Evolutionary conservation across 2,888 invertebrate species (phyloP).

Genomic region (Hypselothyrea guttata): DNA sequence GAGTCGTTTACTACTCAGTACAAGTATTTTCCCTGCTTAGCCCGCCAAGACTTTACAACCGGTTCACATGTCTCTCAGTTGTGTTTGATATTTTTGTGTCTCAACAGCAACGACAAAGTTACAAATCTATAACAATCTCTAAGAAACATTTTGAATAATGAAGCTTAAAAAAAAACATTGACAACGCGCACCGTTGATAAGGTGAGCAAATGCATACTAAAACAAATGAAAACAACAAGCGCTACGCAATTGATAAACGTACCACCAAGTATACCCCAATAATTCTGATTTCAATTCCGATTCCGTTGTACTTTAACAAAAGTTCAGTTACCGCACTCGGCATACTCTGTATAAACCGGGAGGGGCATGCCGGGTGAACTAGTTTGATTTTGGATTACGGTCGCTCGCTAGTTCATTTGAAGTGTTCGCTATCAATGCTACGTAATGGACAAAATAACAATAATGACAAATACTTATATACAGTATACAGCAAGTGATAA

Average conservation of each 20-base stretch:
- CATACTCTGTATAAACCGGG: constrained; percentile 4
- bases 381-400: constrained; percentile 54
- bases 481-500: constrained; percentile 46
- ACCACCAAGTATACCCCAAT: constrained; percentile 9
- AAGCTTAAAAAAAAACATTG: too few relatives aligned
- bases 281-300: not conserved
- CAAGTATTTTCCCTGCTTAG: constrained; percentile 45
- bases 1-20: constrained; percentile 31
- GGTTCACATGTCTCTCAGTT: constrained; percentile 37
- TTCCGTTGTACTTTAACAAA: constrained; percentile 11
- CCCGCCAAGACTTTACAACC: constrained; percentile 63
- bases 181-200: too few relatives aligned
- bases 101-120: constrained; percentile 13
- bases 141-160: not conserved
- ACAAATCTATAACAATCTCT: constrained; percentile 7
- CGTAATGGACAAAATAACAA: constrained; percentile 40
- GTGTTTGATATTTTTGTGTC: constrained; percentile 61
- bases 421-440: constrained; percentile 48
- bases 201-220: not conserved
- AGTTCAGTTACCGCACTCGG: constrained; percentile 38
- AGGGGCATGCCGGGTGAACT: not conserved
- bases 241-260: too few relatives aligned
- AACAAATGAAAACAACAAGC: not conserved
- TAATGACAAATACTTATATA: too few relatives aligned
- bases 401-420: constrained; percentile 31